Evolutionary conservation across 2,797 vertebrate genomes (phyloP), one percentile per base, ranked within the genome.

Genomic region (Clarias pachynema): DNA sequence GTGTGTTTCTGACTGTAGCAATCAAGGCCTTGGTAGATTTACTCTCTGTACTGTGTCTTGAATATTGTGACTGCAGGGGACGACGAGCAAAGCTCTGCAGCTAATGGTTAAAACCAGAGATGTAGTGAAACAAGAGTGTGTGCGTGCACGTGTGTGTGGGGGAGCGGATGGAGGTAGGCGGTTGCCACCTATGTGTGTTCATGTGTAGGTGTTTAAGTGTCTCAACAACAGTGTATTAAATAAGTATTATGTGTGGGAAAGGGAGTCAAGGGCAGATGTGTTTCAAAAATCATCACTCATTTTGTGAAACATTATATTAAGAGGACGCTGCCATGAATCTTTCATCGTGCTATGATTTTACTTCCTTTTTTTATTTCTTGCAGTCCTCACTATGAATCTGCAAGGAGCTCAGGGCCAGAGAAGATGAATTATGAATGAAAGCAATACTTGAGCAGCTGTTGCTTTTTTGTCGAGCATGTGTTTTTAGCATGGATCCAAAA

Each of bases 371-470:
- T 59, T 60, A 81, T 84, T 69, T 81, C 83, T 87, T 85, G 70
- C 34, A 16, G 65, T 57, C 66, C 73, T 70, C 20, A 70, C 66
- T 85, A 86, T 82, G 79, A 88, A 83, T 89, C 68, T 77, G 63
- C 74, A 87, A 86, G 81, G 37, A 79, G 81, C 89, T 83, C 79
- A 66, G 53, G 34, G 60, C 68, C 80, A 79, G 72, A 75, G 74
- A 57, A 29, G 31, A 85, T 90, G 83, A 87, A 89, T 89, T 87
- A 90, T 89, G 60, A 69, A 91, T 89, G 82, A 79, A 81, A 63
- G 26, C n/a, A 53, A 85, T 63, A 57, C 26, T 63, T 74, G 68
- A 24, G 22, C 79, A 34, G 59, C 70, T 87, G 86, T 79, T 83
- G 60, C 40, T 60, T 68, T 63, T 53, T 72, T 73, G 83, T 78